phyloP scores from a whole-genome alignment of 2,797 vertebrate genomes.

The Paedocypris micromegethes region DNA sequence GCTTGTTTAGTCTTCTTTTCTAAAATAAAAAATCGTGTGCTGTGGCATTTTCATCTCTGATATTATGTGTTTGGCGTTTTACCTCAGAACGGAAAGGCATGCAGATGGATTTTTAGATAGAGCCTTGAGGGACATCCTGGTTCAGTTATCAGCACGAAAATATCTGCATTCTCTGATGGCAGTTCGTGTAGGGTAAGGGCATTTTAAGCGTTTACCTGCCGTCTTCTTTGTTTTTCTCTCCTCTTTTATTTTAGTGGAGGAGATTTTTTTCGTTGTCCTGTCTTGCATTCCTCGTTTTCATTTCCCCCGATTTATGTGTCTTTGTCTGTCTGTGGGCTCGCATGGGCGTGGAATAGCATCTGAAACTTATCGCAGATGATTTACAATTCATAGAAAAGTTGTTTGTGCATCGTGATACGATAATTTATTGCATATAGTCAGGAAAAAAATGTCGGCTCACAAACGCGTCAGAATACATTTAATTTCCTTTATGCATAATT shows the following conservation, averaged over 20 bases:
- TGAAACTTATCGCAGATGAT: conserved; percentile 11
- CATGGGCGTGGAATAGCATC: conserved; percentile 28
- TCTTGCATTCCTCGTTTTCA: conserved; percentile 27
- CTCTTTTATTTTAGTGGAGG: conserved; percentile 42
- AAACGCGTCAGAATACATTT: conserved; percentile 56
- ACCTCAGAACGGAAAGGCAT: conserved; percentile 80
- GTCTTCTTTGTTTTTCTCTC: conserved; percentile 44
- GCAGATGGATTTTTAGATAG: conserved; percentile 91
- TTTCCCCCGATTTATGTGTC: conserved; percentile 28
- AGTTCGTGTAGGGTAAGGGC: conserved; percentile 90
- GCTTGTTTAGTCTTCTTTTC: conserved; percentile 8
- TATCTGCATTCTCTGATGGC: conserved; percentile 91
- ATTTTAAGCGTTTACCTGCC: conserved; percentile 68
- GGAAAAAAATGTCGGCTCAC: conserved; percentile 31
- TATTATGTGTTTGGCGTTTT: conserved; percentile 72
- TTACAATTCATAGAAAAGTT: conserved; percentile 18
- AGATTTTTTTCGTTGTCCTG: conserved; percentile 52
- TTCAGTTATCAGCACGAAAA: conserved; percentile 89
- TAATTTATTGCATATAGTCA: conserved; percentile 42
- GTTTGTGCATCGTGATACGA: conserved; percentile 38
- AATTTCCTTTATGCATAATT: conserved; percentile 57
- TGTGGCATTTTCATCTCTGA: conserved; percentile 65
- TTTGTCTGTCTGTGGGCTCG: conserved; percentile 34
- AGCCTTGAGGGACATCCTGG: conserved; percentile 92
- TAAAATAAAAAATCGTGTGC: conserved; percentile 18